Evolutionary conservation across 2,113 vertebrate genomes (phyloP), one percentile per base, ranked within the genome.

Genomic region (Grallaria varia): DNA sequence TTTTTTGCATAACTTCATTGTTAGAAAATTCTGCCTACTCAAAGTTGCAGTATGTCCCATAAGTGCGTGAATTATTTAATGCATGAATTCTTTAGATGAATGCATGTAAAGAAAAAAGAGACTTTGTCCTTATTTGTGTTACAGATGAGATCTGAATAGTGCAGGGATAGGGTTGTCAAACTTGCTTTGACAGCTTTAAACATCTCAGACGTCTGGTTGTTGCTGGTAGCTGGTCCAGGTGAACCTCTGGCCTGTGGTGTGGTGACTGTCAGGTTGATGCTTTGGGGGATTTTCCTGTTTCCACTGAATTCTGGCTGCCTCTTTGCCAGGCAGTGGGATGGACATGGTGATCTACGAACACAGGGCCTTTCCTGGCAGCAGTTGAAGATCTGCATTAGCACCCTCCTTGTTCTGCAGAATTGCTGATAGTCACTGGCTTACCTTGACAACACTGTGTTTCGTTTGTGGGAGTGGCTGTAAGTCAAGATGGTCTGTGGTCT

Each of bases 361-460:
- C 3, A 4, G 28, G 3, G 3, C 14, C 49, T 64, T 39, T 84
- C 1, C 1, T 16, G 50, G 25, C 18, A 62, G 24, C 9, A 39
- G 28, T 11, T 45, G 28, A 64, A 53, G 45, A 53, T 28, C 25
- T 78, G 8, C 30, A 21, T 53, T 42, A 78, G 78, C 47, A 25
- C 14, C 12, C 14, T 44, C 12, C 25, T 10, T 37, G 16, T 81
- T 93, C 44, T 63, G 60, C 39, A 71, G 64, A 62, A 37, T 33
- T 80, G 31, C 45, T 0, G 0, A 0, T 68, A 1, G 1, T 19
- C 47, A 67, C 47, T 2, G 4, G 35, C n/a, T 74, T 68, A 6
- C 15, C n/a, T 14, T 31, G 47, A 47, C 79, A 66, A 4, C 35
- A 3, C 39, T 23, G 55, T 4, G 0, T 71, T 75, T 56, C 16